These are phyloP conservation scores for Cephalophus harveyi DNA, from an alignment of 2,113 vertebrate species.

Conservation along the genomic window DNA sequence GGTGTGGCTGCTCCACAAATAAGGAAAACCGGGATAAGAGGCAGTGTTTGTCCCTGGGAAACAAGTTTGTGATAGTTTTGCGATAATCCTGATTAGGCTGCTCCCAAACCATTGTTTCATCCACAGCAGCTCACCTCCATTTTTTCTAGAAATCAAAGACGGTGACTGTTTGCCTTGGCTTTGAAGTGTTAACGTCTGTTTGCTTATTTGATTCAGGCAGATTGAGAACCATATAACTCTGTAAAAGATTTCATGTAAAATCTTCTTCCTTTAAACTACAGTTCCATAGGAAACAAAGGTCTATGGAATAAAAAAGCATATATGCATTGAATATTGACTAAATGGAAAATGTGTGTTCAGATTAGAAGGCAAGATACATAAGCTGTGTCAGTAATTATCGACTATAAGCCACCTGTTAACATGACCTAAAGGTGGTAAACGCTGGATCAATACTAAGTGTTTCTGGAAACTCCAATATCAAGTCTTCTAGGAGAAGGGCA, in stretches of 20 bases:
- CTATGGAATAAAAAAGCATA: neutral
- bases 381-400: neutral
- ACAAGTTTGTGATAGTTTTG: neutral
- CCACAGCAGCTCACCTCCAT: neutral
- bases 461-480: neutral
- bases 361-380: neutral
- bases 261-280: neutral
- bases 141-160: conserved; percentile 21
- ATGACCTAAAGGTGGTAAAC: neutral
- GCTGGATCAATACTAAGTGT: neutral
- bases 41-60: conserved; percentile 7
- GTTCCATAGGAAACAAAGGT: neutral
- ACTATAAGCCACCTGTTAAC: neutral
- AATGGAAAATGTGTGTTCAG: neutral
- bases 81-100: neutral
- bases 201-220: neutral
- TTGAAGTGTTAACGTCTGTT: conserved; percentile 47
- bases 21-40: conserved; percentile 43
- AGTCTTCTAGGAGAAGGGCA: neutral
- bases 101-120: conserved; percentile 19
- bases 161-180: neutral
- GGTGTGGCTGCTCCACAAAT: conserved; percentile 38
- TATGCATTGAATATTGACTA: neutral
- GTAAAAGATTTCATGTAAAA: neutral
- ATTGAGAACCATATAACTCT: neutral